Base-by-base conservation (phyloP, 2,888 invertebrate genomes). In the Laspeyria flexula region DNA sequence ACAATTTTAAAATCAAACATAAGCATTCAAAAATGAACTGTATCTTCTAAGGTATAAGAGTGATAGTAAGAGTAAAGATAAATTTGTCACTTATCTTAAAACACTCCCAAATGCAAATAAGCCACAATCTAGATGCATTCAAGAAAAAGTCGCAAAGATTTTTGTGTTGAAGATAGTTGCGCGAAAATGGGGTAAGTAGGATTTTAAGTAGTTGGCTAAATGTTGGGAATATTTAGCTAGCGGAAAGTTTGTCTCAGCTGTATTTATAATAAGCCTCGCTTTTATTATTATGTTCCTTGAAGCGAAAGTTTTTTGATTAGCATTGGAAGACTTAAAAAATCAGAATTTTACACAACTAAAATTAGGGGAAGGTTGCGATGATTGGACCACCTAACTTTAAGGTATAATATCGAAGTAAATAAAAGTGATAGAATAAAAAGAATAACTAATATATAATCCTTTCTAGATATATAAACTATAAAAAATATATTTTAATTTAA, bases 51-150 rank as follows among this genome's bases (percentile, higher is more conserved):
- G 0, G 0, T 11, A 52, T 48, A 63, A 43, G 35, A 11, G 4
- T 21, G n/a, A 15, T 1, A 0, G 1, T 4, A 12, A 41, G 44
- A 1, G 54, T 25, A 35, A 0, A 1, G 10, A 15, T 37, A 67
- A 53, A 25, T 30, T 64, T 53, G 71, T 30, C 52, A 68, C 60
- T 71, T 67, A 64, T 49, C 50, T 66, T 63, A 61, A 73, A 73
- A 75, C 64, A 71, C 61, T 70, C 58, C 38, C 30, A 18, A 57
- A 75, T 70, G 70, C 70, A 75, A 74, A 75, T 71, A 70, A 60
- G 61, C 68, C 65, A 29, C 70, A 66, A 70, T 70, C 70, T 68
- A 42, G 60, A 49, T 64, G 62, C 59, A 66, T 68, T 72, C 59
- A 64, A 62, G 66, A 55, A 64, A 59, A 60, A 65, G 48, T 58